phyloP scores from a whole-genome alignment of 2,888 invertebrate genomes.

The Drosophila ezoana region DNA sequence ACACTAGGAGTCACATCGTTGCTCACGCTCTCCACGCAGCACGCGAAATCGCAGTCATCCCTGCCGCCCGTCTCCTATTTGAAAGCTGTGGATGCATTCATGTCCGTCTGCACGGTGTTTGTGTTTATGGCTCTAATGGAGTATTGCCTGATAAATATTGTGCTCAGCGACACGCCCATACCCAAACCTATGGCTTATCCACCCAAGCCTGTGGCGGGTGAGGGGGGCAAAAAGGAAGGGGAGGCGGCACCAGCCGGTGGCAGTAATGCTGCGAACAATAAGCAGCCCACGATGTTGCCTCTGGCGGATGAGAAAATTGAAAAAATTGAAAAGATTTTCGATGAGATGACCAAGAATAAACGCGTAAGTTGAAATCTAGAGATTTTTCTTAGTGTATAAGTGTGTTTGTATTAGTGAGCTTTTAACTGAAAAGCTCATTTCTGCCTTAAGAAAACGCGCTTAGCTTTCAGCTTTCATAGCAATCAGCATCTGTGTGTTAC shows the following conservation, averaged over 20 bases:
- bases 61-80: constrained; percentile 96
- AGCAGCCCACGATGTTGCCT: constrained; percentile 68
- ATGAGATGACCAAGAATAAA: constrained; percentile 84
- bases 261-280: constrained; percentile 53
- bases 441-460: too few species aligned
- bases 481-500: neutral
- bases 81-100: constrained; percentile 96
- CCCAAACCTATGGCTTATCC: constrained; percentile 84
- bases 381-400: neutral
- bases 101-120: constrained; percentile 96
- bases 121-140: constrained; percentile 98
- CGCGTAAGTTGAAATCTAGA: constrained; percentile 64
- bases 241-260: constrained; percentile 66
- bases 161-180: constrained; percentile 84
- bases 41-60: constrained; percentile 97
- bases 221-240: constrained; percentile 76
- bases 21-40: constrained; percentile 95
- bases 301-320: constrained; percentile 82
- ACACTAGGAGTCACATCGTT: constrained; percentile 96
- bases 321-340: constrained; percentile 84
- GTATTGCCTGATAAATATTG: constrained; percentile 93
- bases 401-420: neutral
- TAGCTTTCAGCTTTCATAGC: neutral
- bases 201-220: constrained; percentile 83
- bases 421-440: too few species aligned